Conservation (phyloP, 2,113 vertebrate species). For the Cervus canadensis region DNA sequence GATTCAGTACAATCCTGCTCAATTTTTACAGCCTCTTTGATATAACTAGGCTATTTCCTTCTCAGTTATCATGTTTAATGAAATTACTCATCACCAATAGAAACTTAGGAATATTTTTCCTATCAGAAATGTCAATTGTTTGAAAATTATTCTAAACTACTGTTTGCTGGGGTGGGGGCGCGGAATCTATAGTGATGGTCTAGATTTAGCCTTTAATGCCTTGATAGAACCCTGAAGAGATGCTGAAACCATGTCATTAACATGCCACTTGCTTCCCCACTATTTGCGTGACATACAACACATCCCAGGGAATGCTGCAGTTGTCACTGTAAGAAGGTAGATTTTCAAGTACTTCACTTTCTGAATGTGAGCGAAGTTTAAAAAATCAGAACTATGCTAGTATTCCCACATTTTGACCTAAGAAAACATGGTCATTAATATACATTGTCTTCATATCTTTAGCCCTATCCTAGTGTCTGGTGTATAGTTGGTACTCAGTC, state of each 20-base stretch:
- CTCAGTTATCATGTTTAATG: not conserved
- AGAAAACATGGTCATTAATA: not conserved
- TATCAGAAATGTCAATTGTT: constrained; percentile 11
- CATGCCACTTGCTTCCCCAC: not conserved
- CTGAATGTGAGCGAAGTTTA: not conserved
- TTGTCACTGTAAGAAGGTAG: not conserved
- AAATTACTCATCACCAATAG: not conserved
- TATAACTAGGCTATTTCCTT: not conserved
- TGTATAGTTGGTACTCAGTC: not conserved
- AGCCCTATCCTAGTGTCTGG: not conserved
- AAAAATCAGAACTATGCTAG: not conserved
- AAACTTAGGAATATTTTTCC: constrained; percentile 10
- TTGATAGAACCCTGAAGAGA: not conserved
- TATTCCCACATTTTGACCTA: not conserved
- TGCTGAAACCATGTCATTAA: not conserved
- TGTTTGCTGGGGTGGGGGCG: not conserved
- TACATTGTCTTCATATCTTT: not conserved
- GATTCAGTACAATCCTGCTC: not conserved
- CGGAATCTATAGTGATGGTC: not conserved
- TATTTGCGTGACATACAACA: not conserved
- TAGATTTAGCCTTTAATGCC: not conserved
- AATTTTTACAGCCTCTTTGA: not conserved
- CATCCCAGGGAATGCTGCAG: not conserved
- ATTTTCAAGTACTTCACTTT: constrained; percentile 1
- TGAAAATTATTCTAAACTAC: not conserved